Evolutionary conservation across 2,113 vertebrate genomes (phyloP), one percentile per base, ranked within the genome.

Genomic region (Tupaia tana): DNA sequence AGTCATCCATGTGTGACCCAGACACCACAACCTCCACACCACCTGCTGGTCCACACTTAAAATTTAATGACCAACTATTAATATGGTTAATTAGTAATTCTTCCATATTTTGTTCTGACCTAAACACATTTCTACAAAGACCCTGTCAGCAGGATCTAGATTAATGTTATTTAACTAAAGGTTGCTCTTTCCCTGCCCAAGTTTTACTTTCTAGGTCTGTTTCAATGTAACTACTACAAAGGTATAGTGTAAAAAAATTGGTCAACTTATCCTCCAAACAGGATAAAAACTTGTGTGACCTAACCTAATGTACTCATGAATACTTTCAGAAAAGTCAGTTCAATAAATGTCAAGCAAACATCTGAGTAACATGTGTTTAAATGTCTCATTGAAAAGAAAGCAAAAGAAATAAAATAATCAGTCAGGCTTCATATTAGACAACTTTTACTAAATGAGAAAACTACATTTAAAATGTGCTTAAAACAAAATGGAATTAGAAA

Each of bases 371-470:
- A 91, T 85, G 16, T 59, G 90, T 89, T 96, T 94, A 64, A 93
- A 27, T 14, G 85, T 89, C 95, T 97, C 31, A 94, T 0, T 84
- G 95, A 67, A 71, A 97, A 86, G 67, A 82, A 58, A 85, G 43
- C 5, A 43, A 91, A 67, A 67, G 61, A 24, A 91, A 95, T 93
- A 98, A 97, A 98, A 98, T 96, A 98, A 98, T 95, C 98, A 99
- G 98, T 96, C 98, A 98, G 97, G 97, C 97, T 98, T 98, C 98
- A 97, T 98, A 98, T 98, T 98, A 98, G 98, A 99, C 98, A 98
- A 98, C 98, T 98, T 98, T 99, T 99, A 99, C 98, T 99, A 98
- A 98, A 98, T 98, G 98, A 98, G 98, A 98, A 98, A 96, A 98
- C 97, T 98, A 98, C 98, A 98, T 98, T 98, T 98, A 98, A 98